Conservation (phyloP, 64 coral and sea anemone species). For the Montipora sp. region DNA sequence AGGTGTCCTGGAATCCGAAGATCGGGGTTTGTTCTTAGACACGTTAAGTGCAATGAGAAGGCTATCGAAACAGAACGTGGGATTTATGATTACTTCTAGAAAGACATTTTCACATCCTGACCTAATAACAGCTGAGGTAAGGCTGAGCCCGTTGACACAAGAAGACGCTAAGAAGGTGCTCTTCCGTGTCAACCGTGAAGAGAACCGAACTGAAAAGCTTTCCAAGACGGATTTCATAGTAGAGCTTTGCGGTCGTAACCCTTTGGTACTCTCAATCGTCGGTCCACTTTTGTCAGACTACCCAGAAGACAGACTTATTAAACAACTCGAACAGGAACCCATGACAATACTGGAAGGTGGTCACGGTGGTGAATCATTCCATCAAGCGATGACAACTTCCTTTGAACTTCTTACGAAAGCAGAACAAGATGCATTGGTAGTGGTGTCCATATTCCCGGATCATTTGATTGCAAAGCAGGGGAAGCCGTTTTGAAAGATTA, state of each 20-base stretch:
- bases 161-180: neutral
- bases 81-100: slow-evolving; percentile 4
- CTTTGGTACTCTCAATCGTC: slow-evolving; percentile 64
- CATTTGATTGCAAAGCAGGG: slow-evolving; percentile 16
- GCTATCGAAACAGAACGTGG: slow-evolving; percentile 3
- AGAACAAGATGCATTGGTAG: slow-evolving; percentile 13
- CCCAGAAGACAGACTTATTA: slow-evolving; percentile 4
- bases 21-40: slow-evolving; percentile 10
- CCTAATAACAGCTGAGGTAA: neutral
- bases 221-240: slow-evolving; percentile 16
- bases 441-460: neutral
- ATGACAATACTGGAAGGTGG: slow-evolving; percentile 16
- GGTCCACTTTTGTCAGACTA: slow-evolving; percentile 40
- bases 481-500: neutral
- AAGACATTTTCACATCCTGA: neutral
- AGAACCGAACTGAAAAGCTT: neutral
- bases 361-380: neutral
- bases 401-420: neutral
- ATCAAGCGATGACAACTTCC: slow-evolving; percentile 36
- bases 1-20: neutral
- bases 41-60: slow-evolving; percentile 15
- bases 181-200: neutral
- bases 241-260: slow-evolving; percentile 52
- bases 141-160: neutral
- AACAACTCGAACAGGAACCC: neutral